phyloP scores from a whole-genome alignment of 2,113 vertebrate species.

The Redunca redunca region DNA sequence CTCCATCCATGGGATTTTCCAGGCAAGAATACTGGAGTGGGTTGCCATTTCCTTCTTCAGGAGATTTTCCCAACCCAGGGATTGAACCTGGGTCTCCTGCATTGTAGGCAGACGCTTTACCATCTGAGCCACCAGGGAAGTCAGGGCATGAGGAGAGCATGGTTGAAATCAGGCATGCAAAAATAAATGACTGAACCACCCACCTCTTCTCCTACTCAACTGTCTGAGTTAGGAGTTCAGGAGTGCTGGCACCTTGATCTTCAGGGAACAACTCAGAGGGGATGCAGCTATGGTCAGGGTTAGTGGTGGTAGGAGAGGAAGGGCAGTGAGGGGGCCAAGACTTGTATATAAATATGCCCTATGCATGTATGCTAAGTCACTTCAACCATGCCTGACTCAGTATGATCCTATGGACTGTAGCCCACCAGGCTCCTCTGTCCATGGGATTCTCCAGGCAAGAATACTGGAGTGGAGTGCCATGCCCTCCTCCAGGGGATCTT shows the following conservation, averaged over 20 bases:
- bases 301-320: neutral
- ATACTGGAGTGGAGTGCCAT: neutral
- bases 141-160: neutral
- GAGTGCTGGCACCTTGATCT: neutral
- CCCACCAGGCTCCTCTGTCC: neutral
- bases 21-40: too few species aligned
- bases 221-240: constrained; percentile 25
- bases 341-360: neutral
- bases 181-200: constrained; percentile 40
- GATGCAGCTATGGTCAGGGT: neutral
- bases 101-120: too few species aligned
- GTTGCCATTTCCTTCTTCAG: too few species aligned
- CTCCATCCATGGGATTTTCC: too few species aligned
- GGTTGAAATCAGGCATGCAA: constrained; percentile 54
- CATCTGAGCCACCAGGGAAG: too few species aligned
- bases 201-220: constrained; percentile 37
- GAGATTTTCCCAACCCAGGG: too few species aligned
- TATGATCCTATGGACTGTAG: neutral
- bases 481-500: neutral
- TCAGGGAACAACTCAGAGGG: neutral
- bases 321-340: neutral
- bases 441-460: neutral
- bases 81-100: too few species aligned
- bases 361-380: neutral
- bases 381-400: neutral